Conservation (phyloP, 2,888 invertebrate genomes). For the Sphaeridia pumilis region DNA sequence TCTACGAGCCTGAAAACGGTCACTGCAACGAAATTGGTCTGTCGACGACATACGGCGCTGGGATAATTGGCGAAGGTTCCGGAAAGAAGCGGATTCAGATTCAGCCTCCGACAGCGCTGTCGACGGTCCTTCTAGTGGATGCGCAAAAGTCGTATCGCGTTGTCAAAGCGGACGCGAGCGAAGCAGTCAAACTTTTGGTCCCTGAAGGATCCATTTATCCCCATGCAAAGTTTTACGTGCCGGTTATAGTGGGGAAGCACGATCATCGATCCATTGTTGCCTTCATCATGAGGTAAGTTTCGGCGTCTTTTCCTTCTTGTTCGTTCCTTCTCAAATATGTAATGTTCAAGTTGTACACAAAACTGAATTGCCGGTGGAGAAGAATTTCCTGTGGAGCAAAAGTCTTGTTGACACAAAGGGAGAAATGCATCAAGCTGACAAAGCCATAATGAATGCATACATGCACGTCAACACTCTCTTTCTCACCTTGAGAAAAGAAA, state of each 20-base stretch:
- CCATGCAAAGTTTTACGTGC: constrained; percentile 75
- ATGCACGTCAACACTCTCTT: too few species aligned
- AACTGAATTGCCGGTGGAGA: too few species aligned
- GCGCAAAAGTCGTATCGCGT: constrained; percentile 73
- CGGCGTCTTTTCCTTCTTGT: constrained; percentile 38
- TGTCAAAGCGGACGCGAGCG: constrained; percentile 57
- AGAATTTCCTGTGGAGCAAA: too few species aligned
- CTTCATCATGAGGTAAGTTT: constrained; percentile 76
- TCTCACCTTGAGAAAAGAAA: too few species aligned
- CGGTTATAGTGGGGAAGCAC: constrained; percentile 68
- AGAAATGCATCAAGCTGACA: too few species aligned
- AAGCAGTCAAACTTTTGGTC: constrained; percentile 69
- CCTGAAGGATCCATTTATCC: constrained; percentile 84
- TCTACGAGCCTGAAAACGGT: constrained; percentile 60
- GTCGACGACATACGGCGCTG: constrained; percentile 37
- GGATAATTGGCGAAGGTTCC: constrained; percentile 56
- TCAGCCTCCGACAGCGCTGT: constrained; percentile 54
- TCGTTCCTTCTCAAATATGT: too few species aligned
- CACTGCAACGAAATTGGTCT: constrained; percentile 35
- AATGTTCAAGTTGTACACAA: too few species aligned
- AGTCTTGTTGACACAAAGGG: too few species aligned
- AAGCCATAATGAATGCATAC: too few species aligned
- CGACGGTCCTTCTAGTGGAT: constrained; percentile 54
- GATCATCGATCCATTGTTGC: constrained; percentile 53
- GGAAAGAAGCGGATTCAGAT: constrained; percentile 50